Evolutionary conservation across 2,113 vertebrate genomes (phyloP).

Genomic region (Chamaetylas fuelleborni): DNA sequence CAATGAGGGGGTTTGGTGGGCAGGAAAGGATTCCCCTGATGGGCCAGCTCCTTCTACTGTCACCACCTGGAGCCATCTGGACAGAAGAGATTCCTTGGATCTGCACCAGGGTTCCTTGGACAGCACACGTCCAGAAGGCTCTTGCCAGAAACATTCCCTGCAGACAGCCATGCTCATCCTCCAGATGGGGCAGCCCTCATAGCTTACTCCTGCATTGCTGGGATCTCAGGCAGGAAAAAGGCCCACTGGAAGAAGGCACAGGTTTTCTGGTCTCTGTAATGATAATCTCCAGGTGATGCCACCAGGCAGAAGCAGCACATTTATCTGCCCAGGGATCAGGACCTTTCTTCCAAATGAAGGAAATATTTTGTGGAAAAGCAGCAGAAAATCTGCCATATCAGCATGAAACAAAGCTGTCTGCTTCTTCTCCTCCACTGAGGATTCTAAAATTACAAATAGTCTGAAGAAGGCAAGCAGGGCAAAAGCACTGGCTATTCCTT

Average conservation of each 20-base stretch:
- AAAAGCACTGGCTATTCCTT: neutral
- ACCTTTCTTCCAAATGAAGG: neutral
- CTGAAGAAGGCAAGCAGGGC: neutral
- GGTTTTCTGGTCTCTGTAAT: neutral
- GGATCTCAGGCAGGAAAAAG: neutral
- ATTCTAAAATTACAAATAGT: neutral
- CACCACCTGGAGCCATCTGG: neutral
- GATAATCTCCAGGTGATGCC: neutral
- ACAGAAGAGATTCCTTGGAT: neutral
- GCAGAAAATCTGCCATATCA: neutral
- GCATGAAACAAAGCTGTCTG: neutral
- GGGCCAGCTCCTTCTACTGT: neutral
- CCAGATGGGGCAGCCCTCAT: neutral
- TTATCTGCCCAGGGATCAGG: neutral
- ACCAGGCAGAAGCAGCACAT: neutral
- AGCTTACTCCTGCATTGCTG: neutral
- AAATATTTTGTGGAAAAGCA: neutral
- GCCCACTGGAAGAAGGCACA: neutral
- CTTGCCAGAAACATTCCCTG: neutral
- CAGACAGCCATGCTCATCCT: neutral
- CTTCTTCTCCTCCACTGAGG: neutral
- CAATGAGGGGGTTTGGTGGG: neutral
- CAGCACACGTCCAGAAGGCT: neutral
- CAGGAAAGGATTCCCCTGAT: neutral
- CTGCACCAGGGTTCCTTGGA: neutral